Base-by-base conservation (phyloP, 1,140 invertebrate genomes). In the Orchesella cincta region DNA sequence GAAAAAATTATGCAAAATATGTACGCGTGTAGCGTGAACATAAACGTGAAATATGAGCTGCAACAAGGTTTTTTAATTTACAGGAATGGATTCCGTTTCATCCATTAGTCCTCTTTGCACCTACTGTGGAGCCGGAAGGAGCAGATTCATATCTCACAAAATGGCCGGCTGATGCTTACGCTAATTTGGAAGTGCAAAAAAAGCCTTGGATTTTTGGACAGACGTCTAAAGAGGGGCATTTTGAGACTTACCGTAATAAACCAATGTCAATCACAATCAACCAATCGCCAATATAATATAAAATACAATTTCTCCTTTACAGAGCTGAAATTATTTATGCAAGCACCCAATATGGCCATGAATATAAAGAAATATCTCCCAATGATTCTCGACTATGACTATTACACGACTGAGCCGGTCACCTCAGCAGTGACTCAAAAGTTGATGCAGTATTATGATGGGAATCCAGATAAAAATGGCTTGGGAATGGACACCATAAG, bases 61-160 rank as follows among this genome's bases (percentile, higher is more conserved):
- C 57, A 23, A 23, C 57, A 31, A 64, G 23, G 23, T 23, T 64
- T 64, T 28, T 75, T 75, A n/a, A 29, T 52, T 71, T 29, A 52
- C 26, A 51, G 34, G 39, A 72, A 31, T 70, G 64, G 67, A 29
- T 76, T 14, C 62, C 75, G n/a, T 51, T 70, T 34, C 71, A 73
- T 26, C 67, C 67, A 5, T 35, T 75, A 35, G 75, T 79, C 1
- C 29, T 80, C 1, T 82, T 82, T 76, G 75, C 75, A 33, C 81
- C 81, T 18, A 73, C 75, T 0, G 62, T 82, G 16, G 81, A 82
- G 34, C 35, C 62, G 0, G 34, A 77, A 1, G 35, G 51, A 70
- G 36, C 71, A 52, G 67, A 62, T n/a, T 76, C 81, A n/a, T 82
- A 80, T 62, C 39, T 82, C 0, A 73, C 75, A 20, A 75, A 76